Percentiles rank a stretch among this genome's conserved stretches.
Conservation (phyloP, 2,113 vertebrate species). For the Laterallus jamaicensis region DNA sequence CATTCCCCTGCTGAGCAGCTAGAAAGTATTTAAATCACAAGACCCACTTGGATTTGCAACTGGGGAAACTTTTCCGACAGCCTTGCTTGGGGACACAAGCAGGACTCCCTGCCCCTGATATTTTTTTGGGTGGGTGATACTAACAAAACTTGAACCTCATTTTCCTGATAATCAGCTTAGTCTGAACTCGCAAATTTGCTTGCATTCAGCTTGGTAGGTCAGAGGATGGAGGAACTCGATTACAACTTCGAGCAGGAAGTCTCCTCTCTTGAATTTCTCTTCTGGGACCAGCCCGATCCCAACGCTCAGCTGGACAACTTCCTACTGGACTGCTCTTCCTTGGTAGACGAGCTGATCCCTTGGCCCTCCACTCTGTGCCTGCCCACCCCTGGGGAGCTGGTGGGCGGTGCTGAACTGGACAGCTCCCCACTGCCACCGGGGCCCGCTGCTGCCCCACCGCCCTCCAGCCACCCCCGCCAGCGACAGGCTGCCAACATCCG, state of each 20-base stretch:
- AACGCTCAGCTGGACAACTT: slow-evolving; percentile 66
- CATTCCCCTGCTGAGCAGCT: slow-evolving; percentile 49
- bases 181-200: background rate
- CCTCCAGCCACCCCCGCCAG: background rate
- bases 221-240: slow-evolving; percentile 73
- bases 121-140: background rate
- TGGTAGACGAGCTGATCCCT: slow-evolving; percentile 45
- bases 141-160: background rate
- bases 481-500: slow-evolving; percentile 80
- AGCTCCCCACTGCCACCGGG: background rate
- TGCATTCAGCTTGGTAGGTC: no score
- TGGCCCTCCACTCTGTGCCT: slow-evolving; percentile 60
- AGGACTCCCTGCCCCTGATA: background rate
- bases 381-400: slow-evolving; percentile 52
- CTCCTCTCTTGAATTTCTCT: slow-evolving; percentile 56
- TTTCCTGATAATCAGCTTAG: background rate
- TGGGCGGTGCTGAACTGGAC: slow-evolving; percentile 72
- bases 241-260: slow-evolving; percentile 72
- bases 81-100: background rate
- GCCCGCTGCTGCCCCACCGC: no score
- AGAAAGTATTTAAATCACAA: slow-evolving; percentile 71
- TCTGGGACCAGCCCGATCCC: slow-evolving; percentile 73
- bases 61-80: background rate
- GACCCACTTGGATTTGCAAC: background rate
- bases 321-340: slow-evolving; percentile 61